Percentiles rank a stretch among this genome's conserved stretches.
These are phyloP conservation scores for Rhynchophorus ferrugineus DNA, from an alignment of 1,140 invertebrate species.

Conservation along the genomic window DNA sequence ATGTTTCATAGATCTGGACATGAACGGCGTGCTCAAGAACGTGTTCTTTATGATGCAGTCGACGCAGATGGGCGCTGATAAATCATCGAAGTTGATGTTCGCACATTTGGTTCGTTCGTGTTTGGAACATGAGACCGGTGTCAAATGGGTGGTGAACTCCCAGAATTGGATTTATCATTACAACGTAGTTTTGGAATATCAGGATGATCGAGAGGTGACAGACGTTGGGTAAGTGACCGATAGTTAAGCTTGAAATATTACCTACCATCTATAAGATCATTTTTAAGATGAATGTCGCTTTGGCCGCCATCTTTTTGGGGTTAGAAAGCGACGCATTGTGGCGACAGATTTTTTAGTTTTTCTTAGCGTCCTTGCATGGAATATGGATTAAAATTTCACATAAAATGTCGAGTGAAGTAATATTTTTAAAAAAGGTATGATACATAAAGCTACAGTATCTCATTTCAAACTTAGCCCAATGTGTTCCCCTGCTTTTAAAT, in stretches of 20 bases:
- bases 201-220: neutral
- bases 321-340: neutral
- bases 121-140: conserved; percentile 9
- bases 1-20: conserved; percentile 10
- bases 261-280: neutral
- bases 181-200: neutral
- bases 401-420: too few relatives aligned
- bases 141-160: conserved; percentile 10
- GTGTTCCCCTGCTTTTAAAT: too few relatives aligned
- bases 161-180: conserved; percentile 6
- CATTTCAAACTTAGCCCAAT: too few relatives aligned
- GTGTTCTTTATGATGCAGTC: neutral
- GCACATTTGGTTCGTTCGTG: conserved; percentile 6
- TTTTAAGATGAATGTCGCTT: neutral
- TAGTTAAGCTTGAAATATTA: neutral
- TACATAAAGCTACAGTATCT: too few relatives aligned
- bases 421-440: too few relatives aligned
- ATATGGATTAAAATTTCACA: too few relatives aligned
- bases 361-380: neutral
- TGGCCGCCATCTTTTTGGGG: neutral
- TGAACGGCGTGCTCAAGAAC: conserved; percentile 1
- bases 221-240: conserved; percentile 4
- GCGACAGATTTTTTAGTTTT: neutral
- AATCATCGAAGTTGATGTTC: conserved; percentile 3
- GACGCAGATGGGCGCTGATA: neutral